These are phyloP conservation scores for Atta colombica DNA, from an alignment of 1,140 invertebrate species.

Conservation along the genomic window DNA sequence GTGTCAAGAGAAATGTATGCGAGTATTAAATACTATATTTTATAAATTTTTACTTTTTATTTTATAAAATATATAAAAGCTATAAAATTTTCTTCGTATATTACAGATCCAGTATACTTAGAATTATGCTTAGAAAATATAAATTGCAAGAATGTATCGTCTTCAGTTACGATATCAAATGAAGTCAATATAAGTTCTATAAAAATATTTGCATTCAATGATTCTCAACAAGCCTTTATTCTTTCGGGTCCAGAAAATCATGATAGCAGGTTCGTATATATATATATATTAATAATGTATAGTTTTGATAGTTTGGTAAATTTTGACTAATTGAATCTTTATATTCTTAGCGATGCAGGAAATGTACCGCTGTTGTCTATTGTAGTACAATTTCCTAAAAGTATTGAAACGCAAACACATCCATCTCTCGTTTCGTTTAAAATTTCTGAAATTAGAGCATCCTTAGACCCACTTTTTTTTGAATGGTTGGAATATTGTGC, in stretches of 20 bases:
- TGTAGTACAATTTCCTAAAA: slow-evolving; percentile 88
- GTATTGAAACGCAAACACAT: slow-evolving; percentile 84
- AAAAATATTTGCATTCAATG: slow-evolving; percentile 86
- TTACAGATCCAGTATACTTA: slow-evolving; percentile 86
- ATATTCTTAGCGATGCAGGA: slow-evolving; percentile 77
- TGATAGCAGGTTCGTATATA: slow-evolving; percentile 70
- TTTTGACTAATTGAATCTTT: slow-evolving; percentile 58
- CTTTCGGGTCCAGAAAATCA: slow-evolving; percentile 87
- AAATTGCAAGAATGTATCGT: slow-evolving; percentile 84
- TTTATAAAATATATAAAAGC: not conserved
- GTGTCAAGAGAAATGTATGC: slow-evolving; percentile 85
- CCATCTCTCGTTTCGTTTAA: slow-evolving; percentile 88
- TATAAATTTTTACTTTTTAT: slow-evolving; percentile 13
- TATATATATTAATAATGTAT: not conserved
- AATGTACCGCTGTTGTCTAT: slow-evolving; percentile 82
- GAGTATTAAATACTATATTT: not conserved
- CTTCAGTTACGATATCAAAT: slow-evolving; percentile 83
- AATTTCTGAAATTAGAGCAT: slow-evolving; percentile 87
- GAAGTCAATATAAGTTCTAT: slow-evolving; percentile 83
- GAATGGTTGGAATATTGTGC: slow-evolving; percentile 89
- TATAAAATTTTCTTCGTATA: slow-evolving; percentile 52
- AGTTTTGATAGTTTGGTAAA: not conserved
- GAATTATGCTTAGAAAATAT: slow-evolving; percentile 87
- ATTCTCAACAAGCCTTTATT: slow-evolving; percentile 87
- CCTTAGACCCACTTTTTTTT: slow-evolving; percentile 88